phyloP scores from a whole-genome alignment of 1,140 invertebrate species.

The Elymnias hypermnestra region DNA sequence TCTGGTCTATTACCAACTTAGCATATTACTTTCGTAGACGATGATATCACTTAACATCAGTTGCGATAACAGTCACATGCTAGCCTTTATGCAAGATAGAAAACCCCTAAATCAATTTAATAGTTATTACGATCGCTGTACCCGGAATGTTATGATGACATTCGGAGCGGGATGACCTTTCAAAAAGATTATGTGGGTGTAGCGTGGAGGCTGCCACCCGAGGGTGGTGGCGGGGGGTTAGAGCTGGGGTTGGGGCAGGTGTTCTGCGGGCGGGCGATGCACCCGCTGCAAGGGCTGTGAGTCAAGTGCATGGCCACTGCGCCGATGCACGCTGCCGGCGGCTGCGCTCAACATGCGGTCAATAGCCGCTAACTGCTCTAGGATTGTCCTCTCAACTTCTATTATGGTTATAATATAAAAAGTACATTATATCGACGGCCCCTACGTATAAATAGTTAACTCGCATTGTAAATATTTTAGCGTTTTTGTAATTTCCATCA shows the following conservation, averaged over 20 bases:
- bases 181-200: slow-evolving; percentile 29
- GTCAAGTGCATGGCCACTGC: slow-evolving; percentile 65
- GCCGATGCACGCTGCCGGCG: slow-evolving; percentile 31
- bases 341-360: slow-evolving; percentile 44
- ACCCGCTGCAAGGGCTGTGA: slow-evolving; percentile 38
- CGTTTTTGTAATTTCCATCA: no score
- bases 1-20: no score
- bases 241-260: slow-evolving; percentile 18
- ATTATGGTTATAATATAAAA: no score
- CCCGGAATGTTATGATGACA: slow-evolving; percentile 12
- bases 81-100: no score
- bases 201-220: slow-evolving; percentile 27
- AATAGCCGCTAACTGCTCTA: slow-evolving; percentile 36
- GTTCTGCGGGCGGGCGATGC: slow-evolving; percentile 50
- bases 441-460: no score
- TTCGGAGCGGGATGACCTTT: slow-evolving; percentile 33
- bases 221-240: slow-evolving; percentile 9
- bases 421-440: no score
- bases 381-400: no score
- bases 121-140: not conserved
- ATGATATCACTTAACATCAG: no score
- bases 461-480: no score
- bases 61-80: no score
- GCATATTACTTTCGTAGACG: no score
- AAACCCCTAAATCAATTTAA: no score